Base-by-base conservation (phyloP, 2,888 invertebrate species). In the Dione vanillae region DNA sequence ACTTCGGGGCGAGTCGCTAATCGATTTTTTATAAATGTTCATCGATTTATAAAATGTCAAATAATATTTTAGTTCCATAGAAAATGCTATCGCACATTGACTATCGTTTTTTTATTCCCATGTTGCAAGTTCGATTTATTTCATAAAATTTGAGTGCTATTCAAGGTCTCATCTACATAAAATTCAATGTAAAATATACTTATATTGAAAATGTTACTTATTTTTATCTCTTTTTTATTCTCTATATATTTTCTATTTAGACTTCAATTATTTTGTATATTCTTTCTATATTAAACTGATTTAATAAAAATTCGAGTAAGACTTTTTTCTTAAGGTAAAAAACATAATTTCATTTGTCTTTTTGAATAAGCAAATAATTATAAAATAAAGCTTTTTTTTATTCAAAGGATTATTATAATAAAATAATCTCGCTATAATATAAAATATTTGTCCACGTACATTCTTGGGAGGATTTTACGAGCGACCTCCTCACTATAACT, bases 391-490 rank as follows among this genome's bases (percentile, higher is more conserved):
- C n/a, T 0, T n/a, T 56, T 11, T 37, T 37, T 16, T 6, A 5
- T 16, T 56, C 16, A 6, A 37, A 11, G 16, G 37, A 56, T 16
- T 40, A 16, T 11, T 16, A 56, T 56, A 1, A 56, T 0, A 16
- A 56, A 16, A 11, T 35, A n/a, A 52, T 61, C 35, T 65, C 19
- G 20, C 61, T 35, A 43, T 51, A 52, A 64, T 27, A 64, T 27
- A 45, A 56, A 61, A 52, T 43, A 51, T 70, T 84, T 79, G 82
- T 79, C 80, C 81, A 79, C 82, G 82, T 79, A 79, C 78, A 77
- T 76, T 78, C 77, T 75, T 78, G 79, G 80, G 78, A 77, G 67
- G 75, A 76, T 83, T 85, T 87, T 87, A 86, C 84, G 86, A 85
- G 75, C 82, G 73, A 77, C 76, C 83, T 67, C 58, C 71, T 66